Evolutionary conservation across 2,888 invertebrate genomes (phyloP), one percentile per base, ranked within the genome.

Genomic region (Ophion slaviceki): DNA sequence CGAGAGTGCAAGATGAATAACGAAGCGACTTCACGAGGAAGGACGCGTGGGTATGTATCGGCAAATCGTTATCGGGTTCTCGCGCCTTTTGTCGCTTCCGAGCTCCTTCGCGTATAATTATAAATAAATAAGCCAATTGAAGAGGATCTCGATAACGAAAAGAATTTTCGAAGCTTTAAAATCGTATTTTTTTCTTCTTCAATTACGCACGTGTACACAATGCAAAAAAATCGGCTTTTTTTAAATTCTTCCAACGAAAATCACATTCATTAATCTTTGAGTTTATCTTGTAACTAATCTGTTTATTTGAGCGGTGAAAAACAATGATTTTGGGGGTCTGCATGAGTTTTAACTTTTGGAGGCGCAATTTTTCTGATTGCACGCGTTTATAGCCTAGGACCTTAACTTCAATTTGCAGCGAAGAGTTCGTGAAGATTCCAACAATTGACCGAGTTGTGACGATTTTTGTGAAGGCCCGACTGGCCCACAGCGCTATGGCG

Each of bases 11-110:
- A 67, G 40, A 57, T 62, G 68, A 68, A 77, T 81, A 70, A 75
- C 61, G 32, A 61, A 75, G 80, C 68, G 47, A 75, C 74, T 81
- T 67, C 53, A 81, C 68, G 75, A 75, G 40, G 20, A 81, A 81
- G 72, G 45, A 36, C 40, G 53, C 36, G 47, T 57, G 36, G 47
- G 53, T 17, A 53, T 53, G 59, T 68, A 67, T 78, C 68, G 45
- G 57, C 61, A 61, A 70, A 79, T 77, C 67, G 66, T 77, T 67
- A 77, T 77, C 66, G 66, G 28, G 45, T 57, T 66, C 75, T 64
- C 64, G 40, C 17, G 17, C 53, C 53, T 76, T 64, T 53, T 76
- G 47, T 76, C 64, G 32, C 62, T 75, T 75, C 40, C 45, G 53
- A 14, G 53, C 17, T 53, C 53, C 17, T 53, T 53, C 53, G 53